phyloP scores from a whole-genome alignment of 2,797 vertebrate species.

The Lycodopsis pacificus region DNA sequence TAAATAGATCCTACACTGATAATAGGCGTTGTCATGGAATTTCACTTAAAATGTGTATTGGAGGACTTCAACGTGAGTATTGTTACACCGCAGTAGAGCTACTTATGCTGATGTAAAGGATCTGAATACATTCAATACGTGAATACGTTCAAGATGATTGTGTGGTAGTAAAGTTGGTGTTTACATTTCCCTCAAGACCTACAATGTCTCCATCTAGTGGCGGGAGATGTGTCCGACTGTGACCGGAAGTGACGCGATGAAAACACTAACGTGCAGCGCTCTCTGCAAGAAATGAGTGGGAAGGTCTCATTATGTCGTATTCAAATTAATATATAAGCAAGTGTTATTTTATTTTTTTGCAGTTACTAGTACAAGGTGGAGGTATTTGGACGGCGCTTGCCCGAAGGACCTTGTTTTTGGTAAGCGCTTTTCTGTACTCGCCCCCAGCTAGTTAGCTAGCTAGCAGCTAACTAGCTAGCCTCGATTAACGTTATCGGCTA shows the following conservation, averaged over 20 bases:
- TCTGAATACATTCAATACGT: neutral
- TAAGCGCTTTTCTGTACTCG: neutral
- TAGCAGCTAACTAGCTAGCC: conserved; percentile 25
- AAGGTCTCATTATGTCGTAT: conserved; percentile 30
- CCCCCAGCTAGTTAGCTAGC: neutral
- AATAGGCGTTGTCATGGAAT: neutral
- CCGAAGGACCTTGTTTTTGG: neutral
- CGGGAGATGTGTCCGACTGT: accelerated
- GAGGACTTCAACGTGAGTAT: neutral
- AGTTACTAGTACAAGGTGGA: accelerated
- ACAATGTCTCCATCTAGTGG: conserved; percentile 50
- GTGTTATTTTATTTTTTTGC: neutral
- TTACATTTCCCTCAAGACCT: neutral
- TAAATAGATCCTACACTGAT: neutral
- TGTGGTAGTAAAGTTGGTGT: neutral
- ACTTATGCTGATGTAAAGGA: neutral
- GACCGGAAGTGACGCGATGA: conserved; percentile 61
- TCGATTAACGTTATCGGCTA: conserved; percentile 15
- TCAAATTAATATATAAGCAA: conserved; percentile 20
- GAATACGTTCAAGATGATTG: neutral
- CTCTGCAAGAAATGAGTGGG: neutral
- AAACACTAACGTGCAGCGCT: conserved; percentile 5
- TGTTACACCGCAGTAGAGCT: neutral
- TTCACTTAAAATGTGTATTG: neutral
- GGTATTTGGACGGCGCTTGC: neutral